A percentile compares a stretch with the other conserved stretches of the same genome.
Conservation (phyloP, 2,888 invertebrate species). For the Leptopilina myrica region DNA sequence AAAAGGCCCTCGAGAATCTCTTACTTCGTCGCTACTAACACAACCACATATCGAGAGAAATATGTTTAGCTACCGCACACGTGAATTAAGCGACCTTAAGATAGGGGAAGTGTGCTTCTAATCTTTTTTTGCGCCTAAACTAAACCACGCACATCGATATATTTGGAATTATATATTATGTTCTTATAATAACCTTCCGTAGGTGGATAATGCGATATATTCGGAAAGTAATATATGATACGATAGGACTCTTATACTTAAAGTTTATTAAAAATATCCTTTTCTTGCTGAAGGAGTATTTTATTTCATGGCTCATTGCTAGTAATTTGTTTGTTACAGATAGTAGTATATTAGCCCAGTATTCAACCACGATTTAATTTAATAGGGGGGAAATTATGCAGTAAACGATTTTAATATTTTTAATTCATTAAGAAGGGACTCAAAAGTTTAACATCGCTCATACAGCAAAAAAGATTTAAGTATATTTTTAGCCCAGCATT, state of each 20-base stretch:
- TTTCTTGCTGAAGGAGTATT: too few relatives aligned
- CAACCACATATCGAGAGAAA: background rate
- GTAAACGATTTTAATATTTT: too few relatives aligned
- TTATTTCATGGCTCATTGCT: too few relatives aligned
- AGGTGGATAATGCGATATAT: conserved; percentile 13
- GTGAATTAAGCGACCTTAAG: conserved; percentile 26
- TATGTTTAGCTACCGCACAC: conserved; percentile 1
- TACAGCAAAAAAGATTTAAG: too few relatives aligned
- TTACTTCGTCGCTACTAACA: conserved; percentile 18
- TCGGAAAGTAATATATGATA: background rate
- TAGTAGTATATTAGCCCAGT: too few relatives aligned
- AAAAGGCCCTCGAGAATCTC: conserved; percentile 36
- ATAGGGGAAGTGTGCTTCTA: conserved; percentile 10
- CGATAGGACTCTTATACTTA: background rate
- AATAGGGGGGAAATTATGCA: too few relatives aligned
- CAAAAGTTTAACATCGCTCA: too few relatives aligned
- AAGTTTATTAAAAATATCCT: too few relatives aligned
- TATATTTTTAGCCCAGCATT: too few relatives aligned
- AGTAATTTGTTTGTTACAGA: too few relatives aligned
- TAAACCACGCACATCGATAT: conserved; percentile 8
- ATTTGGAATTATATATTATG: conserved; percentile 27
- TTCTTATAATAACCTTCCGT: conserved; percentile 4
- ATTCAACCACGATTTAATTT: too few relatives aligned
- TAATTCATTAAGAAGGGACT: too few relatives aligned
- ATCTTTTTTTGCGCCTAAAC: conserved; percentile 7